Base-by-base conservation (phyloP, 2,113 vertebrate species). In the Neolamprologus kungweensis region DNA sequence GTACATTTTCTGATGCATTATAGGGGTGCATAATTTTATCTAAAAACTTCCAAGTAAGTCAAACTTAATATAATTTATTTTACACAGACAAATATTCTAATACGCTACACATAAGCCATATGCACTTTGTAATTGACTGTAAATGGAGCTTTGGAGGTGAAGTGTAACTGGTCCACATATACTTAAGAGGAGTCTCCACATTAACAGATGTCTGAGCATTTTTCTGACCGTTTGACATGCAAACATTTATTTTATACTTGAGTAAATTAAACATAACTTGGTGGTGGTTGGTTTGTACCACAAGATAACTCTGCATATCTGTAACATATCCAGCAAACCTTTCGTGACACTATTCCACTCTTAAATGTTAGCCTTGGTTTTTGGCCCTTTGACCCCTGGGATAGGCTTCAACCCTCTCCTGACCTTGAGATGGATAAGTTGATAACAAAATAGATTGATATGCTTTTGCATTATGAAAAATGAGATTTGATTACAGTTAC, bases 181-280 rank as follows among this genome's bases (percentile, higher is more conserved):
- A 42, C 33, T 14, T 71, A 71, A 42, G n/a, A 23, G n/a, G 63
- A 42, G n/a, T 23, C 35, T 71, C n/a, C 40, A 23, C n/a, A 14
- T 71, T 16, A 71, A 71, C 35, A 42, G 12, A 42, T 7, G n/a
- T 68, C 35, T 68, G 35, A 0, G 2, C 63, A 40, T 68, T 68
- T 40, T 68, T 68, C 19, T 68, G n/a, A 68, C 12, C 2, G 1
- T 57, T 1, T 57, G 54, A 57, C 23, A 28, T 8, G 12, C 7
- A 58, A 28, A 58, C 5, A 3, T 57, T 16, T 26, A 58, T 42
- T 42, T 71, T 4, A 71, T 6, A 40, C 35, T 71, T 71, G 12
- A 71, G n/a, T 68, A 68, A 23, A 71, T 71, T 71, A 16, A 71
- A 71, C 35, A 71, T 71, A n/a, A 40, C 19, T 40, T 23, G 60